A percentile compares a stretch with the other conserved stretches of the same genome.
Evolutionary conservation across 2,113 vertebrate genomes (phyloP).

Genomic region (Crotalus tigris): DNA sequence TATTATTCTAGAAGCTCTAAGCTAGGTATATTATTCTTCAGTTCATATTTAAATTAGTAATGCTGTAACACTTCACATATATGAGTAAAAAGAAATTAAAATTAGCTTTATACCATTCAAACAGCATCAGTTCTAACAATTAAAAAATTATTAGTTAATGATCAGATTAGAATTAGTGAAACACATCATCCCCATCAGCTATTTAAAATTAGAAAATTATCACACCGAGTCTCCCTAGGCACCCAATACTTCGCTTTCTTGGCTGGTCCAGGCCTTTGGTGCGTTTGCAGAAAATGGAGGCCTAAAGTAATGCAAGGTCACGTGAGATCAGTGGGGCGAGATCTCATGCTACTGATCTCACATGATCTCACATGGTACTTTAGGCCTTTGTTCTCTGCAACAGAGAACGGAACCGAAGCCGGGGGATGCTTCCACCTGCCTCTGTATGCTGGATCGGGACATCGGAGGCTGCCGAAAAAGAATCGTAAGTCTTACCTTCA

Average conservation of each 20-base stretch:
- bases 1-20: background rate
- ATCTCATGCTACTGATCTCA: no score
- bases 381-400: no score
- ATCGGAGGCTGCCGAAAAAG: background rate
- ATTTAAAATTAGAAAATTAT: background rate
- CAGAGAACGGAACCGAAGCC: no score
- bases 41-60: background rate
- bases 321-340: no score
- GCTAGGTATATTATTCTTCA: background rate
- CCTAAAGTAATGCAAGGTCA: no score
- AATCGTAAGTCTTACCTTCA: slow-evolving; percentile 67
- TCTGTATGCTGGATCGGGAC: no score
- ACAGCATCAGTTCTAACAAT: background rate
- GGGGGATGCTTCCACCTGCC: no score
- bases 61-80: background rate
- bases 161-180: background rate
- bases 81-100: background rate
- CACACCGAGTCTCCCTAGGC: no score
- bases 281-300: no score
- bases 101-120: background rate
- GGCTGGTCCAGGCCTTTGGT: no score
- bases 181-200: background rate
- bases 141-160: background rate
- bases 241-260: no score
- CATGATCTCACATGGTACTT: no score